Evolutionary conservation across 2,113 vertebrate species (phyloP).

Genomic region (Athene noctua): DNA sequence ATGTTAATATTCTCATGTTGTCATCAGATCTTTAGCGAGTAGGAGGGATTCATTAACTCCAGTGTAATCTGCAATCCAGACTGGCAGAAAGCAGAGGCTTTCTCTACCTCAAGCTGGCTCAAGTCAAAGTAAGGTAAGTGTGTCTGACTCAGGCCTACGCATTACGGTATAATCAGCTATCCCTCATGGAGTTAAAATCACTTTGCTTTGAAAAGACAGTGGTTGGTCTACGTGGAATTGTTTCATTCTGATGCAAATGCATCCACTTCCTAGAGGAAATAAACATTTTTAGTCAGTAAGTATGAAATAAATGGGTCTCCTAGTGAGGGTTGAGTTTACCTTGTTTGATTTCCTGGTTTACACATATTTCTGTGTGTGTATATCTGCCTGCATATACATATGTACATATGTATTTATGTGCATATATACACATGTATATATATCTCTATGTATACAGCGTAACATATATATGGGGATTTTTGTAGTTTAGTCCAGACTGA

Average conservation of each 20-base stretch:
- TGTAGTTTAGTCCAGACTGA: background rate
- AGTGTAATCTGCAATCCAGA: conserved; percentile 28
- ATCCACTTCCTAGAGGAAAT: conserved; percentile 28
- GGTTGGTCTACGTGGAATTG: conserved; percentile 12
- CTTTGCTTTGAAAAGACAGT: conserved; percentile 26
- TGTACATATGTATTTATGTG: background rate
- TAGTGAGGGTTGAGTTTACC: background rate
- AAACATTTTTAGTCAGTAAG: conserved; percentile 28
- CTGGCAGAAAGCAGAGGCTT: background rate
- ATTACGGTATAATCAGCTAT: conserved; percentile 13
- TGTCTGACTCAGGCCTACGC: background rate
- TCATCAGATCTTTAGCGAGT: conserved; percentile 3
- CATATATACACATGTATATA: background rate
- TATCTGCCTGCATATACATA: background rate
- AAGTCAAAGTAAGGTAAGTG: background rate
- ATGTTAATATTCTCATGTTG: conserved; percentile 24
- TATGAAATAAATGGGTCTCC: background rate
- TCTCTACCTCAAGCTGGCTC: background rate
- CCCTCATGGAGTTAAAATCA: conserved; percentile 4
- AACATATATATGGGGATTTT: background rate
- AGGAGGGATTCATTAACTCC: conserved; percentile 50
- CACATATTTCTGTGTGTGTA: background rate
- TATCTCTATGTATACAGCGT: background rate
- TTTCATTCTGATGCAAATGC: conserved; percentile 26
- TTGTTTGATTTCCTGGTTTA: conserved; percentile 10